Evolutionary conservation across 2,797 vertebrate genomes (phyloP).

Genomic region (Pseudochaenichthys georgianus): DNA sequence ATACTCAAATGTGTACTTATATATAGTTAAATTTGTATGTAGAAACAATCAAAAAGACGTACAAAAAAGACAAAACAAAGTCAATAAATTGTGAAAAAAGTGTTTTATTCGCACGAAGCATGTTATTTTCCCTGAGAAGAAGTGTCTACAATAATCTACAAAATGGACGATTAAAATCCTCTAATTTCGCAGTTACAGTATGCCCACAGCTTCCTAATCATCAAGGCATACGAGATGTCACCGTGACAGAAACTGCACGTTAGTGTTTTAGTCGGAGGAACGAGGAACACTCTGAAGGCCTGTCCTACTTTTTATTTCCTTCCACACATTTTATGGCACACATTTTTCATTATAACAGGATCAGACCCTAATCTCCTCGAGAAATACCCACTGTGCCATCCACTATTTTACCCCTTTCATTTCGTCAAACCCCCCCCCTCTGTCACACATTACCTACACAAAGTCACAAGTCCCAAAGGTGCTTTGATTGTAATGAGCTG

Average conservation of each 20-base stretch:
- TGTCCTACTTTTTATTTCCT: conserved; percentile 41
- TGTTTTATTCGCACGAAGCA: conserved; percentile 60
- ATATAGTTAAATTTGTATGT: background rate
- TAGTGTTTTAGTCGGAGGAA: conserved; percentile 46
- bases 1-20: no score
- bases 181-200: conserved; percentile 33
- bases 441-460: no score
- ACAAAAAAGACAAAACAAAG: conserved; percentile 7
- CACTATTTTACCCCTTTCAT: conserved; percentile 57
- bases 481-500: no score
- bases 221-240: conserved; percentile 31
- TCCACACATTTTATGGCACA: conserved; percentile 25
- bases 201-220: conserved; percentile 49
- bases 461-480: no score
- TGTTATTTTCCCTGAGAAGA: conserved; percentile 70
- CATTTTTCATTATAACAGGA: conserved; percentile 67
- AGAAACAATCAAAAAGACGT: background rate
- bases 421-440: conserved; percentile 50
- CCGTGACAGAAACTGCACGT: conserved; percentile 23
- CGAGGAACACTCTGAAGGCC: conserved; percentile 45
- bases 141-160: conserved; percentile 37
- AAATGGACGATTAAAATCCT: conserved; percentile 39
- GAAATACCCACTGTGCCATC: conserved; percentile 62
- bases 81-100: conserved; percentile 26
- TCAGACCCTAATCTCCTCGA: conserved; percentile 69